Conservation (phyloP, 2,113 vertebrate genomes). For the Syngnathoides biaculeatus region DNA sequence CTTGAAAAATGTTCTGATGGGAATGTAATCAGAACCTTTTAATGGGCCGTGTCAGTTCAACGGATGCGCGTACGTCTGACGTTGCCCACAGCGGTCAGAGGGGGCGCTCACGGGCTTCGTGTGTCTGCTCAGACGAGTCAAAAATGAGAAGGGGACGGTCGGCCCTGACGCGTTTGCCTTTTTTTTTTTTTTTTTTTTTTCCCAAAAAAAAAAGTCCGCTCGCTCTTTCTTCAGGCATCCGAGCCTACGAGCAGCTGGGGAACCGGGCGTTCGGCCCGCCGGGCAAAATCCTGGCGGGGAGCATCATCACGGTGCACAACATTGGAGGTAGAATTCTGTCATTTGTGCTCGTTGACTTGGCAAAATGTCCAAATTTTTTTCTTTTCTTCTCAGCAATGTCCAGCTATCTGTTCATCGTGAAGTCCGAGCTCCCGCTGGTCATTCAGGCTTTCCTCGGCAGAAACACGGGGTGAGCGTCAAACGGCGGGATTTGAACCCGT, state of each 20-base stretch:
- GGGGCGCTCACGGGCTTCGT: too few species aligned
- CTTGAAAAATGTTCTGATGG: too few species aligned
- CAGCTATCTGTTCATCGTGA: conserved; percentile 89
- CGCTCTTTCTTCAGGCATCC: conserved; percentile 69
- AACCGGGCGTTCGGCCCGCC: conserved; percentile 75
- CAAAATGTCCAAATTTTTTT: conserved; percentile 15
- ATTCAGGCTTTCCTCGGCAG: conserved; percentile 77
- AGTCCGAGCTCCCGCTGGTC: conserved; percentile 83
- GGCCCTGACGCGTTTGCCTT: too few species aligned
- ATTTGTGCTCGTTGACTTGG: background rate
- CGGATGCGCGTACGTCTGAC: too few species aligned
- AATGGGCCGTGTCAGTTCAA: too few species aligned
- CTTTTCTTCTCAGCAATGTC: conserved; percentile 76
- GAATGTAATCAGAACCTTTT: too few species aligned
- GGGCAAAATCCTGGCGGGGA: conserved; percentile 77
- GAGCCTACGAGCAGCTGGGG: conserved; percentile 85
- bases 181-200: too few species aligned
- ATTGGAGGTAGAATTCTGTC: conserved; percentile 66
- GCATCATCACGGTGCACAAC: conserved; percentile 82
- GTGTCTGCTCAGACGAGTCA: too few species aligned
- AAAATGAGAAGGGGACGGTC: too few species aligned
- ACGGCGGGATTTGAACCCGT: background rate
- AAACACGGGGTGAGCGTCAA: conserved; percentile 64
- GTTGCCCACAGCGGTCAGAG: too few species aligned
- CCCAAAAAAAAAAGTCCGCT: background rate